Conservation (phyloP, 1,140 invertebrate genomes). For the Pogonus chalceus region DNA sequence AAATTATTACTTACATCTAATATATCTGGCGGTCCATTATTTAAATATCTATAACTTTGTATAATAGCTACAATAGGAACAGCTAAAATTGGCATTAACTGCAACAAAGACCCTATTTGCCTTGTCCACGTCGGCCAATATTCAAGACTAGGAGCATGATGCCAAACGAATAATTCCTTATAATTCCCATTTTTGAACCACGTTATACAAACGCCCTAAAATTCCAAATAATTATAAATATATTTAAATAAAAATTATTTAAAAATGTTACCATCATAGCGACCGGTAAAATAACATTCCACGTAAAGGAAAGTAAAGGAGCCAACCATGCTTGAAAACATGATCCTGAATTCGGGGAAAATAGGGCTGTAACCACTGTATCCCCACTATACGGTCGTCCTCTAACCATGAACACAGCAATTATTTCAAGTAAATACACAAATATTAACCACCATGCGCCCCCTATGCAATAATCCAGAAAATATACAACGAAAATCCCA, state of each 20-base stretch:
- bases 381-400: slow-evolving; percentile 77
- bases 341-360: slow-evolving; percentile 41
- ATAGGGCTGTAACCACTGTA: slow-evolving; percentile 61
- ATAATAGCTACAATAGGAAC: slow-evolving; percentile 68
- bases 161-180: slow-evolving; percentile 62
- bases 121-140: slow-evolving; percentile 69
- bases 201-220: slow-evolving; percentile 61
- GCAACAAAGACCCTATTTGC: slow-evolving; percentile 66
- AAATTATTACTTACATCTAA: slow-evolving; percentile 58
- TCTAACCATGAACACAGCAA: slow-evolving; percentile 70
- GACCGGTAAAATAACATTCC: slow-evolving; percentile 78
- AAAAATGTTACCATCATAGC: slow-evolving; percentile 54
- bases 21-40: slow-evolving; percentile 71
- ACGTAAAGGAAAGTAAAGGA: slow-evolving; percentile 69
- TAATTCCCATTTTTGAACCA: slow-evolving; percentile 68
- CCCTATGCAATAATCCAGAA: slow-evolving; percentile 70
- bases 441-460: slow-evolving; percentile 79
- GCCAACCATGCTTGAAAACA: slow-evolving; percentile 50
- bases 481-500: slow-evolving; percentile 76
- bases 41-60: slow-evolving; percentile 74
- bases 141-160: slow-evolving; percentile 35
- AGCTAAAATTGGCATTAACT: slow-evolving; percentile 63
- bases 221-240: slow-evolving; percentile 15
- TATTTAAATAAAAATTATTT: slow-evolving; percentile 7
- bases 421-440: slow-evolving; percentile 63